A percentile compares a stretch with the other conserved stretches of the same genome.
Conservation (phyloP, 2,888 invertebrate species). For the Sinelater perroti region DNA sequence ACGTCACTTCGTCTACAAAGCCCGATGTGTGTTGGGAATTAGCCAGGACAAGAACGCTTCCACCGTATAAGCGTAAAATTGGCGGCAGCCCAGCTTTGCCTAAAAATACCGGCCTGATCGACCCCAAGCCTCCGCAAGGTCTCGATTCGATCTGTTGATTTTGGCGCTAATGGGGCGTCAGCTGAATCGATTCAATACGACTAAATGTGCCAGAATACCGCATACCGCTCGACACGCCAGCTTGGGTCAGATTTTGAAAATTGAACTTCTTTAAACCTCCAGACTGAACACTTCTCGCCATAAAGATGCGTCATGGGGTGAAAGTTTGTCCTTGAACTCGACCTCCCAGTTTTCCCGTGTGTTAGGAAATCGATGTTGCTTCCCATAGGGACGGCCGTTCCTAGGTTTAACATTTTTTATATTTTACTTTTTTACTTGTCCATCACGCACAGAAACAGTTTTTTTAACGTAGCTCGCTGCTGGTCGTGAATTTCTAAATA, state of each 20-base stretch:
- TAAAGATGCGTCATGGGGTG: slow-evolving; percentile 9
- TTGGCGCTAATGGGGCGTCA: not conserved
- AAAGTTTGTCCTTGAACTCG: slow-evolving; percentile 30
- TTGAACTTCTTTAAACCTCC: not conserved
- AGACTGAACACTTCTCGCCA: not conserved
- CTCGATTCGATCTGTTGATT: slow-evolving; percentile 3
- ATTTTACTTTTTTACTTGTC: no score
- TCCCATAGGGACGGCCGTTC: slow-evolving; percentile 4
- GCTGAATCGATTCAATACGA: not conserved
- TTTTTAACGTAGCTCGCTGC: no score
- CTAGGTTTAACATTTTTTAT: no score
- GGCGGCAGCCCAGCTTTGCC: not conserved
- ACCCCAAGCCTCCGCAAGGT: not conserved
- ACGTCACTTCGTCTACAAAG: slow-evolving; percentile 33
- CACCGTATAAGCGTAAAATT: not conserved
- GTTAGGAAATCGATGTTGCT: slow-evolving; percentile 3
- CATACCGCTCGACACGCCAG: no score
- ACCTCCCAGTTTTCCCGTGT: slow-evolving; percentile 1
- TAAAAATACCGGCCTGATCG: not conserved
- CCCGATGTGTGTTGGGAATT: not conserved
- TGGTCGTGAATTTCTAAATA: no score
- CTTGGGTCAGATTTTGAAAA: no score
- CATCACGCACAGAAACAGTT: no score
- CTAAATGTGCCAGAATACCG: not conserved
- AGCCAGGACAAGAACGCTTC: not conserved